A percentile compares a stretch with the other conserved stretches of the same genome.
Conservation (phyloP, 2,888 invertebrate genomes). For the Chalcis sispes region DNA sequence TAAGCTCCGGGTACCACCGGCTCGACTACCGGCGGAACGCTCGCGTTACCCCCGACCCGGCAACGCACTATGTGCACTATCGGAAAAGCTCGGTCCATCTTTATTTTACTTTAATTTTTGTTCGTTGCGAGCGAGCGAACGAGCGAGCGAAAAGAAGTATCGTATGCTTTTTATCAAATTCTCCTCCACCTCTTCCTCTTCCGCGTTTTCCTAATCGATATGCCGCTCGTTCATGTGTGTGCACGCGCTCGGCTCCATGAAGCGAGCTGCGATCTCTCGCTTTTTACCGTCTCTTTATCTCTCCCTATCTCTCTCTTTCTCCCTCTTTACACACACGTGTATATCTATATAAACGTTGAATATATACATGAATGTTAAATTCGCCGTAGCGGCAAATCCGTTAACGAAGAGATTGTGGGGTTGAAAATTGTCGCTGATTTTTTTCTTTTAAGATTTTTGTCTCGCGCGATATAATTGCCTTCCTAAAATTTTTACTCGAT, state of each 20-base stretch:
- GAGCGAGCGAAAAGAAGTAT: too few relatives aligned
- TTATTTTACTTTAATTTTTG: background rate
- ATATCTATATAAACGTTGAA: too few relatives aligned
- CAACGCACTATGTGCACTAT: conserved; percentile 74
- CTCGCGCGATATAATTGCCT: too few relatives aligned
- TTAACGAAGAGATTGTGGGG: too few relatives aligned
- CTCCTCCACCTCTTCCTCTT: conserved; percentile 1
- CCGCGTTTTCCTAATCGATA: conserved; percentile 25
- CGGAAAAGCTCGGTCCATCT: conserved; percentile 72
- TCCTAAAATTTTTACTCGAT: too few relatives aligned
- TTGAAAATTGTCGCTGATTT: too few relatives aligned
- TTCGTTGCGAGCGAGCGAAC: too few relatives aligned
- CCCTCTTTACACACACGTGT: too few relatives aligned
- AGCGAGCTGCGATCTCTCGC: background rate
- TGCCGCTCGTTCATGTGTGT: conserved; percentile 4
- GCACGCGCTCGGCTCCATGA: too few relatives aligned
- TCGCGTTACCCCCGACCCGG: conserved; percentile 62
- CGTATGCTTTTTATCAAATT: background rate
- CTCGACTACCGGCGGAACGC: conserved; percentile 67
- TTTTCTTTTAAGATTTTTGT: too few relatives aligned
- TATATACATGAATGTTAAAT: too few relatives aligned
- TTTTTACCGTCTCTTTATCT: background rate
- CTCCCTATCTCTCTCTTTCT: background rate
- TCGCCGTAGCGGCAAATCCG: too few relatives aligned
- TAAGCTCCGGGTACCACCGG: conserved; percentile 79